Conservation (phyloP, 2,797 vertebrate species). For the Aulostomus chinensis region DNA sequence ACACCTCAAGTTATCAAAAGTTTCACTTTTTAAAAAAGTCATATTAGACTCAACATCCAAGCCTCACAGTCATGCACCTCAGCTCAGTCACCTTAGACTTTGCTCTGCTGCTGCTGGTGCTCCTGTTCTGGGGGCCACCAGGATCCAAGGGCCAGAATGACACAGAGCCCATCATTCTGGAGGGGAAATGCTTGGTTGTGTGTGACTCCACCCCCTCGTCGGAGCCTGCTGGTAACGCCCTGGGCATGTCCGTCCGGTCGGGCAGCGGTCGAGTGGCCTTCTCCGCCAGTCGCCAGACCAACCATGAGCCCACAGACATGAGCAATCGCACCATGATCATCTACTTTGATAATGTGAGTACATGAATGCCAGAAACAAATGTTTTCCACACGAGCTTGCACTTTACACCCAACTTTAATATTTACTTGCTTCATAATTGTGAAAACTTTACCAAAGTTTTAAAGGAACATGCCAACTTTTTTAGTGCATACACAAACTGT, state of each 20-base stretch:
- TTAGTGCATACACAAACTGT: no score
- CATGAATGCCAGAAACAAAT: neutral
- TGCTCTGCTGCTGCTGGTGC: conserved; percentile 47
- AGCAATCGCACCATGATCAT: conserved; percentile 86
- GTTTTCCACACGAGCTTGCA: no score
- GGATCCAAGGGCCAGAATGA: conserved; percentile 77
- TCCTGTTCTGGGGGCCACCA: conserved; percentile 63
- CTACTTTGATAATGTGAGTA: conserved; percentile 84
- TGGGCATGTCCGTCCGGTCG: conserved; percentile 84
- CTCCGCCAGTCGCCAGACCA: conserved; percentile 83
- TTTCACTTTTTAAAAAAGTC: conserved; percentile 27
- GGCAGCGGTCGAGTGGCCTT: conserved; percentile 82
- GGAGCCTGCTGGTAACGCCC: conserved; percentile 75
- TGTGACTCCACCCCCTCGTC: conserved; percentile 83
- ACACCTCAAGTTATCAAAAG: conserved; percentile 20
- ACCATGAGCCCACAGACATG: conserved; percentile 86
- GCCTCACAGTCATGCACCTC: conserved; percentile 54
- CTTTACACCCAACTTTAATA: no score
- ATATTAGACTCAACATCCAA: conserved; percentile 6
- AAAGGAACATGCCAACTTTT: no score
- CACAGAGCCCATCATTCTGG: conserved; percentile 84
- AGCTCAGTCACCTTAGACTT: conserved; percentile 41
- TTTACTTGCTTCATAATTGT: no score
- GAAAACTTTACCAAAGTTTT: no score
- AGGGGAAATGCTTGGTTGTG: conserved; percentile 84